These are phyloP conservation scores for Drosophila ercepeae DNA, from an alignment of 1,140 invertebrate genomes.

Conservation along the genomic window DNA sequence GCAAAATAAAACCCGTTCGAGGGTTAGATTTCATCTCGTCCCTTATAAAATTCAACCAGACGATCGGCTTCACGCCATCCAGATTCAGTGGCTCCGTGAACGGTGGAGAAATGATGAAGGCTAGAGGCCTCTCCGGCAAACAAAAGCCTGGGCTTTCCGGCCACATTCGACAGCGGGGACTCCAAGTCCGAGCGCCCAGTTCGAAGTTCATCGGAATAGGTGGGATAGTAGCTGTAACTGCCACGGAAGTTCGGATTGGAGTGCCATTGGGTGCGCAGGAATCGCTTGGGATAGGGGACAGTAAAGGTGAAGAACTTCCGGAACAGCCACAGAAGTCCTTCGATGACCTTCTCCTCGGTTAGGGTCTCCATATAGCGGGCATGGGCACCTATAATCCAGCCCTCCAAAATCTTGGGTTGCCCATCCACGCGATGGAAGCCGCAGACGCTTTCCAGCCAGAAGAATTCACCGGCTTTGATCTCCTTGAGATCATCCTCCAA, in stretches of 20 bases:
- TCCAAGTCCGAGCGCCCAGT: constrained; percentile 85
- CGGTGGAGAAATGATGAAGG: constrained; percentile 88
- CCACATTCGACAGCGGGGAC: constrained; percentile 84
- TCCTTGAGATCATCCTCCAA: constrained; percentile 82
- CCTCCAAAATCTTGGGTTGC: constrained; percentile 88
- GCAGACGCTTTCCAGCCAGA: constrained; percentile 87
- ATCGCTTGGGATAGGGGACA: constrained; percentile 50
- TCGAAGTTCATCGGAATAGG: constrained; percentile 85
- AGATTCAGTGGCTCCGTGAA: constrained; percentile 91
- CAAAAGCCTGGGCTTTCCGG: constrained; percentile 85
- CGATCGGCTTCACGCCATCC: constrained; percentile 91
- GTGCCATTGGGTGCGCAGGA: constrained; percentile 86
- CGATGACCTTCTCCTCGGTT: constrained; percentile 84
- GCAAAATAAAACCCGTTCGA: not conserved
- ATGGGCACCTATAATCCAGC: constrained; percentile 86
- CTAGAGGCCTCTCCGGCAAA: constrained; percentile 91
- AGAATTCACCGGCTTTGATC: constrained; percentile 59
- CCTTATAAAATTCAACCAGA: constrained; percentile 55
- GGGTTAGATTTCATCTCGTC: not conserved
- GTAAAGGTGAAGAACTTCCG: constrained; percentile 75
- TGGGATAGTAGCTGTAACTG: constrained; percentile 88
- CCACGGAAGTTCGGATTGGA: constrained; percentile 88
- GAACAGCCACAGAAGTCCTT: constrained; percentile 84
- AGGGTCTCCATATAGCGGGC: constrained; percentile 86
- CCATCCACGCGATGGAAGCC: constrained; percentile 87